A percentile compares a stretch with the other conserved stretches of the same genome.
These are phyloP conservation scores for Desoria tigrina DNA, from an alignment of 2,888 invertebrate species.

Conservation along the genomic window DNA sequence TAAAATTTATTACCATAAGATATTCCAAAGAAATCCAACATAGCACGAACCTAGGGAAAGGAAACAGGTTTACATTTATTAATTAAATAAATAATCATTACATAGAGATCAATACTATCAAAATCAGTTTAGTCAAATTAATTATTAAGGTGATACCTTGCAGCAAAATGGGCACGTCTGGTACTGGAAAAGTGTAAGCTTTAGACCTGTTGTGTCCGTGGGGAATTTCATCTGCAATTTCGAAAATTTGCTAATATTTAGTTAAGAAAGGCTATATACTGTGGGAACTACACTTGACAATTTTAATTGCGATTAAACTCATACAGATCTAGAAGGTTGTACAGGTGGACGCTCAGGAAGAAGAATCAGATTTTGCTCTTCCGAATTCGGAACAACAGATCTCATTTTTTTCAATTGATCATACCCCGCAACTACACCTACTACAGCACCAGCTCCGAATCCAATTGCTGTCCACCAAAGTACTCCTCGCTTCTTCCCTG, in stretches of 20 bases:
- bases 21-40: conserved; percentile 87
- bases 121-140: too few relatives aligned
- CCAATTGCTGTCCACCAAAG: conserved; percentile 58
- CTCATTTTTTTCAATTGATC: conserved; percentile 58
- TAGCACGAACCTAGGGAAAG: conserved; percentile 65
- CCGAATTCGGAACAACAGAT: conserved; percentile 59
- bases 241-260: too few relatives aligned
- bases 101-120: too few relatives aligned
- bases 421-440: conserved; percentile 60
- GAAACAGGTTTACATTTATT: too few relatives aligned
- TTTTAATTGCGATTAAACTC: too few relatives aligned
- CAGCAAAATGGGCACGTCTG: conserved; percentile 98
- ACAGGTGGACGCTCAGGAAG: conserved; percentile 55
- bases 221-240: conserved; percentile 66
- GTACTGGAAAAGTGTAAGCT: conserved; percentile 90
- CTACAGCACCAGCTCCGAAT: conserved; percentile 58
- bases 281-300: too few relatives aligned
- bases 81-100: too few relatives aligned
- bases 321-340: conserved; percentile 60
- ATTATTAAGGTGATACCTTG: conserved; percentile 66
- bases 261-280: too few relatives aligned
- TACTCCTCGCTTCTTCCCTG: conserved; percentile 21
- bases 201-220: conserved; percentile 68
- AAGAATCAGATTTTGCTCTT: conserved; percentile 56
- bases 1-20: too few relatives aligned